Conservation (phyloP, 2,888 invertebrate species). For the Hetaerina titia region DNA sequence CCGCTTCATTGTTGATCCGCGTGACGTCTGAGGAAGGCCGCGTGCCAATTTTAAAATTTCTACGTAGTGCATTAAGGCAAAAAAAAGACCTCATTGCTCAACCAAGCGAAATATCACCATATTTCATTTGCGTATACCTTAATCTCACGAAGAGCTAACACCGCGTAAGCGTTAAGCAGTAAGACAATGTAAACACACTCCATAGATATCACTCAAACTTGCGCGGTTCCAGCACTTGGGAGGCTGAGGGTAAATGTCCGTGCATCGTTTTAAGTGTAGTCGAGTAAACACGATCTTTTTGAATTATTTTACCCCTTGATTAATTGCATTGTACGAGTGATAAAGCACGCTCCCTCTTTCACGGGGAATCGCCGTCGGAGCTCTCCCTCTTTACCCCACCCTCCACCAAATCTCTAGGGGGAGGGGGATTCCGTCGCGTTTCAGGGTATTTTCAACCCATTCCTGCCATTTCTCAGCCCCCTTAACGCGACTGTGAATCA, state of each 20-base stretch:
- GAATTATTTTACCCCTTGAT: background rate
- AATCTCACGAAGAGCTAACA: background rate
- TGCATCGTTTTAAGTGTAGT: background rate
- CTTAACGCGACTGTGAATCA: background rate
- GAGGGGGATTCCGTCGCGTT: background rate
- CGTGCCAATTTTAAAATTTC: background rate
- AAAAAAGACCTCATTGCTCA: background rate
- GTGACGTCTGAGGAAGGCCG: background rate
- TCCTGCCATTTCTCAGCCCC: background rate
- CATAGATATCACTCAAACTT: background rate
- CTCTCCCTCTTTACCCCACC: background rate
- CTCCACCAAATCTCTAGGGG: too few relatives aligned
- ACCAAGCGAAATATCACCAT: background rate
- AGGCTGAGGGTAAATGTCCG: background rate
- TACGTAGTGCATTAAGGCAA: background rate
- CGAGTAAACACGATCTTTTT: slow-evolving; percentile 14
- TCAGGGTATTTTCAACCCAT: background rate
- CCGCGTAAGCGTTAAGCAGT: slow-evolving; percentile 2
- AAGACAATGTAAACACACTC: background rate
- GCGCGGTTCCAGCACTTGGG: background rate
- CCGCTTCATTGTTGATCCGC: background rate
- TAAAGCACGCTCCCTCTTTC: background rate
- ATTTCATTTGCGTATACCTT: background rate
- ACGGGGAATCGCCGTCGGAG: background rate
- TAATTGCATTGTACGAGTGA: background rate